These are phyloP conservation scores for Pararge aegeria DNA, from an alignment of 1,140 invertebrate genomes.

Conservation along the genomic window DNA sequence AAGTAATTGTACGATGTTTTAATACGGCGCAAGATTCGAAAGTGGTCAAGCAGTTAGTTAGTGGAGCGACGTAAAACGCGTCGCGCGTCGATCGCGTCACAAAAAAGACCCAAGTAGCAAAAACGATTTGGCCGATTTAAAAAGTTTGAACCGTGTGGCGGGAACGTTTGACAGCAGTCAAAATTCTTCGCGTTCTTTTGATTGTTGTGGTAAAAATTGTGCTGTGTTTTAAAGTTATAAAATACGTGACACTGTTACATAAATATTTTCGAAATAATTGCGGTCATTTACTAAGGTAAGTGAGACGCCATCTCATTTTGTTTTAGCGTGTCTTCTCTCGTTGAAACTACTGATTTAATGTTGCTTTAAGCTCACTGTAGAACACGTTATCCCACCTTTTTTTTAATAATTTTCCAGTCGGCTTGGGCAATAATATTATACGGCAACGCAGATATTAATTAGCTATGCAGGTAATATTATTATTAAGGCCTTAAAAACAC, in stretches of 20 bases:
- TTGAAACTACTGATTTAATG: too few species aligned
- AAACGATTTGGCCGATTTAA: constrained; percentile 27
- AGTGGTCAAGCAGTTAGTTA: constrained; percentile 48
- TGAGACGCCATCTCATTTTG: constrained; percentile 26
- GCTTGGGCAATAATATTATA: constrained; percentile 15
- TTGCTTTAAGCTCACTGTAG: too few species aligned
- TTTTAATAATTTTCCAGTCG: background rate
- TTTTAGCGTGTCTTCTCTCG: constrained; percentile 15
- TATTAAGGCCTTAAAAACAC: background rate
- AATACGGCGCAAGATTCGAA: constrained; percentile 46
- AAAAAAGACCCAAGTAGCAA: constrained; percentile 31
- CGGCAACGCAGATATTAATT: background rate
- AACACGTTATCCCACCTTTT: constrained; percentile 23
- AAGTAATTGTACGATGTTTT: constrained; percentile 36
- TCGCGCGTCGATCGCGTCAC: constrained; percentile 28
- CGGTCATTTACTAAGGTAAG: constrained; percentile 27
- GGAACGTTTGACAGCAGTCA: constrained; percentile 48
- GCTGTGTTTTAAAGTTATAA: constrained; percentile 28
- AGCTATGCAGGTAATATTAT: background rate
- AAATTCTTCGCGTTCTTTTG: constrained; percentile 25
- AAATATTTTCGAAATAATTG: constrained; percentile 22
- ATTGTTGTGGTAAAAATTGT: constrained; percentile 31
- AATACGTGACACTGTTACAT: constrained; percentile 18
- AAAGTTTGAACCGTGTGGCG: constrained; percentile 33
- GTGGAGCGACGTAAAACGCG: constrained; percentile 35